Base-by-base conservation (phyloP, 2,113 vertebrate genomes). In the Merops nubicus region DNA sequence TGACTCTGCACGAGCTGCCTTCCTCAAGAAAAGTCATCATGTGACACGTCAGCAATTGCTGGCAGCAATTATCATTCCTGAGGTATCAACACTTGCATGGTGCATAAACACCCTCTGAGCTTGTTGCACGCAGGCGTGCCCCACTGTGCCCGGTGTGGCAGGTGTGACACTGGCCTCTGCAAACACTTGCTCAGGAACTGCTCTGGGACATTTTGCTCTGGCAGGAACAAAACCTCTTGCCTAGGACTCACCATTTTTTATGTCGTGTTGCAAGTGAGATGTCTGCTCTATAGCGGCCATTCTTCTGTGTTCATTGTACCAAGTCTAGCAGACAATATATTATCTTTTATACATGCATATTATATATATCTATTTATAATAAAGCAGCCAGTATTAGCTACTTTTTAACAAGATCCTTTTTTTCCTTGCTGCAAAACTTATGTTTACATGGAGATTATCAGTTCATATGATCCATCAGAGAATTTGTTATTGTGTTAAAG, bases 111-210 rank as follows among this genome's bases (percentile, higher is more conserved):
- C 45, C 15, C 50, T 20, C 47, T 9, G n/a, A n/a, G 45, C 34
- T 18, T 5, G 33, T 2, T 70, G 54, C 45, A 9, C 22, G 78
- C n/a, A 15, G 68, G 45, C 50, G 29, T 21, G 23, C 2, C 19
- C 45, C 3, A 1, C 33, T 2, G 0, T 65, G 31, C 10, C 50
- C 2, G 0, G 29, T 18, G 33, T 5, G 1, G 0, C n/a, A 28
- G 56, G 50, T 38, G 34, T 2, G 3, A 14, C 12, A 15, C 48
- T 73, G 47, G 26, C 29, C 33, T 59, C 15, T 5, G 8, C 19
- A 28, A 56, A n/a, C 28, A 40, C 18, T 68, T 31, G 14, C 79
- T 38, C 26, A 28, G 65, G 51, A 65, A 36, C 16, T 20, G 1
- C 45, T 59, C 8, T 64, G 54, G 33, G 22, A 45, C 43, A 15